Evolutionary conservation across 2,888 invertebrate genomes (phyloP).

Genomic region (Adelphocoris suturalis): DNA sequence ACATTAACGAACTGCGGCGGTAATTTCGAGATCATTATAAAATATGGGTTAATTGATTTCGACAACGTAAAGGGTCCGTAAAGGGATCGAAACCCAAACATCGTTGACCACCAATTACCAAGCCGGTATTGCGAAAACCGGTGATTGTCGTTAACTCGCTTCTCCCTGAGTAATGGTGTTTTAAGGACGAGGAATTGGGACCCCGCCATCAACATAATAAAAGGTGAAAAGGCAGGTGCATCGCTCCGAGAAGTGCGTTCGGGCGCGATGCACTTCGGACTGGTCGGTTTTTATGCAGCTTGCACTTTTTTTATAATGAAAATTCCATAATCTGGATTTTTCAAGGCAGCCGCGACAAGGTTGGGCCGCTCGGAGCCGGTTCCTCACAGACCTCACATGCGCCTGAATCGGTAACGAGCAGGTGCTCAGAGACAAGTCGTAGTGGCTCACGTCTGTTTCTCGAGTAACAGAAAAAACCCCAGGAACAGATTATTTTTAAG

Average conservation of each 20-base stretch:
- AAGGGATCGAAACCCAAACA: not conserved
- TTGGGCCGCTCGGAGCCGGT: not conserved
- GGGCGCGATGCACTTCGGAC: not conserved
- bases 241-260: not conserved
- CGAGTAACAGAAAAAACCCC: no score
- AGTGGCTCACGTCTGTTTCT: no score
- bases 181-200: not conserved
- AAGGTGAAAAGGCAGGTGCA: not conserved
- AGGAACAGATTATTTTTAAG: no score
- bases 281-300: not conserved
- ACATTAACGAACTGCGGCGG: no score
- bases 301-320: not conserved
- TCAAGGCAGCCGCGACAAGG: conserved; percentile 22
- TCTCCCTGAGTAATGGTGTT: not conserved
- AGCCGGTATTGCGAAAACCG: no score
- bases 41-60: not conserved
- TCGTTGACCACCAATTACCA: not conserved
- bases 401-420: not conserved
- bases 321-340: conserved; percentile 21
- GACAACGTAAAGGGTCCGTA: not conserved
- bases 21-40: no score
- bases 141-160: no score
- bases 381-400: not conserved
- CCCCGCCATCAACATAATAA: not conserved
- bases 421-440: not conserved